Evolutionary conservation across 2,797 vertebrate genomes (phyloP).

Genomic region (Acropternis orthonyx): DNA sequence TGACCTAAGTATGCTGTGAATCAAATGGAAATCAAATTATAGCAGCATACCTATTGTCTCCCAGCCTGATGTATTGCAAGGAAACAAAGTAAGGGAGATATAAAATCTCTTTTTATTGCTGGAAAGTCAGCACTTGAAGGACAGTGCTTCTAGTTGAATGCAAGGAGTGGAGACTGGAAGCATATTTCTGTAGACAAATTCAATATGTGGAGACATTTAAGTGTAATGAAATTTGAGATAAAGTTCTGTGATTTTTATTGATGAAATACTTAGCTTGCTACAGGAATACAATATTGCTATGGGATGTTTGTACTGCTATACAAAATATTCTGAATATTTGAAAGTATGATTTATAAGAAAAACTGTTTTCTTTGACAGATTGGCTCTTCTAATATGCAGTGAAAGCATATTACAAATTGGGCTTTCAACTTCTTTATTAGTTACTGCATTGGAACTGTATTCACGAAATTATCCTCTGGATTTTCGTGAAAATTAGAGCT

Average conservation of each 20-base stretch:
- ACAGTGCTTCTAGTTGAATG: neutral
- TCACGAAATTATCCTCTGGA: neutral
- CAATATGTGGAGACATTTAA: neutral
- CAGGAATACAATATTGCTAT: neutral
- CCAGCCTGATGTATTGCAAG: conserved; percentile 8
- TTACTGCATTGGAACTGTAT: neutral
- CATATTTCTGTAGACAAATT: conserved; percentile 42
- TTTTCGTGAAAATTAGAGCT: neutral
- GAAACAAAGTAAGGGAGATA: conserved; percentile 12
- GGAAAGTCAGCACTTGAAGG: conserved; percentile 37
- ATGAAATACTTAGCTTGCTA: conserved; percentile 10
- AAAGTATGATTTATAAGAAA: conserved; percentile 5
- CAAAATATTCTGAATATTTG: conserved; percentile 1
- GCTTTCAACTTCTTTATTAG: neutral
- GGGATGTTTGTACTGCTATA: neutral
- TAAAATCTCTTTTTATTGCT: conserved; percentile 36
- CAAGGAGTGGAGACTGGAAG: neutral
- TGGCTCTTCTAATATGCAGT: neutral
- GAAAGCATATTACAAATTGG: neutral
- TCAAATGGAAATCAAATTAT: conserved; percentile 50
- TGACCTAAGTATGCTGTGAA: conserved; percentile 36
- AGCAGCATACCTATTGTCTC: conserved; percentile 3
- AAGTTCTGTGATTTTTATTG: conserved; percentile 41
- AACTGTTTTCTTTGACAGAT: neutral
- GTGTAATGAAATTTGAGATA: conserved; percentile 42